Conservation (phyloP, 2,797 vertebrate genomes). For the Pristis pectinata region DNA sequence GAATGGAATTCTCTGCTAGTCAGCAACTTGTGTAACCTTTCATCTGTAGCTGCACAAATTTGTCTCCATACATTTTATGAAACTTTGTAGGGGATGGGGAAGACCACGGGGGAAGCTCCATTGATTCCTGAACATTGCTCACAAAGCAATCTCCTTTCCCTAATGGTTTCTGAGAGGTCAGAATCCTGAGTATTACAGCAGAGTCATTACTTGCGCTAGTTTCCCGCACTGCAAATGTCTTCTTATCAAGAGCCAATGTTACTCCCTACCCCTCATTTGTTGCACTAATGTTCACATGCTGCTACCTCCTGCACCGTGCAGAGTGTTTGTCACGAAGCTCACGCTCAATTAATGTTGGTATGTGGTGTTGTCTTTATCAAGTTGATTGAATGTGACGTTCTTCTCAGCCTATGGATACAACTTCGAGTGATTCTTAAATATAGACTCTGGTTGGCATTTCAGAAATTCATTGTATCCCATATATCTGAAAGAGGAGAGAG, state of each 20-base stretch:
- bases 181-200: not conserved
- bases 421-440: not conserved
- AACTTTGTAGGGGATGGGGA: not conserved
- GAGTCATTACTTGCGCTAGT: not conserved
- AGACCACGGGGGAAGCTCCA: not conserved
- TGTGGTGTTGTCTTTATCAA: not conserved
- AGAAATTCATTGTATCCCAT: not conserved
- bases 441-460: not conserved
- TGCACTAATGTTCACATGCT: not conserved
- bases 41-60: not conserved
- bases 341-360: not conserved
- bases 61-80: not conserved
- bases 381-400: not conserved
- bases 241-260: not conserved
- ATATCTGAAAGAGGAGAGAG: not conserved
- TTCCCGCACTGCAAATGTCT: not conserved
- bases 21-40: too few species aligned
- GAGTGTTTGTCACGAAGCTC: not conserved
- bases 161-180: not conserved
- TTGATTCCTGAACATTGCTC: not conserved
- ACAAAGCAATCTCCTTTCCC: not conserved
- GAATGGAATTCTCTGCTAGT: not conserved
- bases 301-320: not conserved
- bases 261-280: not conserved
- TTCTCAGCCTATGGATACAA: not conserved